Percentiles rank a stretch among this genome's conserved stretches.
Conservation (phyloP, 37 sponge, comb jelly and placozoan species). For the Cliona cf. orientalis region DNA sequence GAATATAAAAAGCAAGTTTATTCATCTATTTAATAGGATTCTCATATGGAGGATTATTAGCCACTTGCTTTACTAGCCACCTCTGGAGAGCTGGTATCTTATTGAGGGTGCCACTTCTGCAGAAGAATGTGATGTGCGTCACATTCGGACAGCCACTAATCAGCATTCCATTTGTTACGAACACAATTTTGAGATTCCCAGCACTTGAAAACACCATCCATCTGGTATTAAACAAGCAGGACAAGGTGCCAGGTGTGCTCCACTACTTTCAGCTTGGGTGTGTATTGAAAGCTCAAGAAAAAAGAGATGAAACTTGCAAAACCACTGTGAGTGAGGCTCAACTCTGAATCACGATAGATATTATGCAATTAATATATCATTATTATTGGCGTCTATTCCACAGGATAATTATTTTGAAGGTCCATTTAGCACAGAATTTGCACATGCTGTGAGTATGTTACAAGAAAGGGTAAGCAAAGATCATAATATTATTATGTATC, state of each 20-base stretch:
- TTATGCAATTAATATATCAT: no score
- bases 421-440: no score
- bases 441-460: no score
- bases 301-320: neutral
- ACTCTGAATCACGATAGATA: no score
- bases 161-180: neutral
- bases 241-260: neutral
- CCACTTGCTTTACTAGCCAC: neutral
- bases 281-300: neutral
- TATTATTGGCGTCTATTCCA: no score
- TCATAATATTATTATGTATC: no score
- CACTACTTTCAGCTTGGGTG: neutral
- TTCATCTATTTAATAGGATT: no score
- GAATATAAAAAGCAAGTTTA: no score
- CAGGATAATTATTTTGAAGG: no score
- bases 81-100: neutral
- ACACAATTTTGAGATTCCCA: neutral
- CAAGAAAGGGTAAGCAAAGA: no score
- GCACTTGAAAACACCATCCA: neutral
- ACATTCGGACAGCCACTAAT: constrained; percentile 5
- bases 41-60: constrained; percentile 7
- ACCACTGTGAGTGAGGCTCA: no score
- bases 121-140: neutral
- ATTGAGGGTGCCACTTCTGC: neutral
- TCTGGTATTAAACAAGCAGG: neutral